Conservation (phyloP, 2,888 invertebrate genomes). For the Mechanitis messenoides region DNA sequence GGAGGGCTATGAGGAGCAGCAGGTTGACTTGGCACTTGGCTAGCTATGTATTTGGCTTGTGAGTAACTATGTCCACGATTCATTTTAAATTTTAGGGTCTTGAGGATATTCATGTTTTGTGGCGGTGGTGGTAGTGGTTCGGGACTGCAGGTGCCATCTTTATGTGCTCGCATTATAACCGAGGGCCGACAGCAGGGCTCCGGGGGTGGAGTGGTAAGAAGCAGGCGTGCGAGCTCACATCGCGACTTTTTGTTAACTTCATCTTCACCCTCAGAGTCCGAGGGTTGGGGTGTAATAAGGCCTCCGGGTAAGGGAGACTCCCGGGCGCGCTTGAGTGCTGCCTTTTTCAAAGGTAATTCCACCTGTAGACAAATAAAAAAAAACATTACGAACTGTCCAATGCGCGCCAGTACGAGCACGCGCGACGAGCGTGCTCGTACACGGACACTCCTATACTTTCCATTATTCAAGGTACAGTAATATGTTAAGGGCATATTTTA, state of each 20-base stretch:
- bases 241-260: constrained; percentile 63
- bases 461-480: constrained; percentile 53
- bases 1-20: constrained; percentile 30
- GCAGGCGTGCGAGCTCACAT: constrained; percentile 73
- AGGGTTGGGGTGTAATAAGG: constrained; percentile 87
- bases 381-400: constrained; percentile 65
- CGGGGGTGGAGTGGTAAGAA: constrained; percentile 77
- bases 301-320: constrained; percentile 56
- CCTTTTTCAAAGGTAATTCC: constrained; percentile 64
- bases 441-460: constrained; percentile 54
- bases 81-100: constrained; percentile 84
- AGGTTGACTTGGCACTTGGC: constrained; percentile 48
- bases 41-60: constrained; percentile 77
- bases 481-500: constrained; percentile 25
- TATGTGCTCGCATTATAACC: constrained; percentile 91
- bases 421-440: constrained; percentile 63
- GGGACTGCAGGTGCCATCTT: constrained; percentile 84
- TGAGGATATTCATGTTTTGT: constrained; percentile 78
- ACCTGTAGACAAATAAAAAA: constrained; percentile 67
- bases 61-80: constrained; percentile 79
- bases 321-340: constrained; percentile 55
- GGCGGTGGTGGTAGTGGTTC: constrained; percentile 57
- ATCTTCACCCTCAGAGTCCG: constrained; percentile 88
- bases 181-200: constrained; percentile 77
- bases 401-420: constrained; percentile 47